Base-by-base conservation (phyloP, 92 coral and sea anemone species). In the Chrysogorgia sp. region DNA sequence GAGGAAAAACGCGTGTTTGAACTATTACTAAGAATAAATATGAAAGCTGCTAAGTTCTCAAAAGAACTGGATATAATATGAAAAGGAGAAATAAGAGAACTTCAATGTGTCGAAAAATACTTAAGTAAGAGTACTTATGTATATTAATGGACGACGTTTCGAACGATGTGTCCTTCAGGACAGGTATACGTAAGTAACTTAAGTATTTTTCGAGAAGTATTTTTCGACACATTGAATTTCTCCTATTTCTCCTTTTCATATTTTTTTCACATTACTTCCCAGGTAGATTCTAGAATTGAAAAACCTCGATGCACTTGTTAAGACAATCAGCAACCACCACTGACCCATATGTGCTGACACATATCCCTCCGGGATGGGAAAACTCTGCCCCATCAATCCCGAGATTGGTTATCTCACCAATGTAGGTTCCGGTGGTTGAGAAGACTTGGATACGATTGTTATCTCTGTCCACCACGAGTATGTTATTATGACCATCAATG, bases 331-430 rank as follows among this genome's bases (percentile, higher is more conserved):
- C 76, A 1, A 69, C 76, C 25, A 47, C 60, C 40, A 69, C 76
- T 31, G 76, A 28, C 23, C 76, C 76, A 69, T 45, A 69, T 35
- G 76, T 40, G 47, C 76, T 69, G 15, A 12, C 76, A 69, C 76
- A 45, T 7, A 69, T 47, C 32, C 76, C 76, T 10, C 76, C 76
- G 0, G 76, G 76, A 34, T 69, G 76, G 31, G 47, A 69, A 34
- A 69, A 69, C 60, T 69, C 76, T 2, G 76, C 76, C n/a, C 76
- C 76, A 12, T 69, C 76, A 24, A 47, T 53, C 20, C 76, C 76
- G 3, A 69, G 76, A 29, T 50, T 69, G 48, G n/a, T 43, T 0
- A 69, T 69, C 22, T 69, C 37, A 30, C 60, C 60, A 15, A 69
- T 21, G 31, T 45, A 69, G 15, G 56, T 31, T 1, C 76, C 76